Evolutionary conservation across 2,888 invertebrate species (phyloP), one percentile per base, ranked within the genome.

Genomic region (Tinea semifulvella): DNA sequence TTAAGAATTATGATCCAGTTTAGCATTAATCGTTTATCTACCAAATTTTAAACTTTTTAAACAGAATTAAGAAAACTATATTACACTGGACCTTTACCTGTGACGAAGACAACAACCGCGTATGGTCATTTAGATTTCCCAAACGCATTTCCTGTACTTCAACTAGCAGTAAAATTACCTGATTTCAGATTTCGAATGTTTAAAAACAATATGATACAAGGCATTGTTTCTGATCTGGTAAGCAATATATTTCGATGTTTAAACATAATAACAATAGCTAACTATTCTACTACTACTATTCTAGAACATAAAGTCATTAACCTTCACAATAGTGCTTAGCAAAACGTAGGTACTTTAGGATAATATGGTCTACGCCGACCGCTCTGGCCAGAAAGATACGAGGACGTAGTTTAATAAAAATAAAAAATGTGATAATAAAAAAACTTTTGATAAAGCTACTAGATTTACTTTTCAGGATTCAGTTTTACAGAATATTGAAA

Each of bases 171-270:
- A 0, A 68, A 71, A 45, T 84, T 88, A 56, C 89, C 90, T 2
- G 89, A 90, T 62, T 84, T 87, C 49, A 75, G 88, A 47, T 83
- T 85, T 53, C 74, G 89, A 49, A 82, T 89, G 63, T 87, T 83
- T 57, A 86, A 86, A 54, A 84, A 85, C 42, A 92, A 92, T 63
- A 84, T 86, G 58, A 68, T 91, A 2, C 61, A 74, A 6, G 84
- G 82, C 49, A 87, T 91, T 25, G 74, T 80, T 3, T 64, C 68
- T 6, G 77, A 82, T 56, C 67, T 91, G 70, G 90, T 90, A 62
- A 65, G 70, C 58, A 14, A 39, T 19, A 7, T 16, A 28, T 22
- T n/a, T n/a, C n/a, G n/a, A n/a, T n/a, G n/a, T n/a, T n/a, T n/a
- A n/a, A n/a, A n/a, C n/a, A n/a, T n/a, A n/a, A n/a, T n/a, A n/a